Conservation (phyloP, 2,113 vertebrate genomes). For the Grantiella picta region DNA sequence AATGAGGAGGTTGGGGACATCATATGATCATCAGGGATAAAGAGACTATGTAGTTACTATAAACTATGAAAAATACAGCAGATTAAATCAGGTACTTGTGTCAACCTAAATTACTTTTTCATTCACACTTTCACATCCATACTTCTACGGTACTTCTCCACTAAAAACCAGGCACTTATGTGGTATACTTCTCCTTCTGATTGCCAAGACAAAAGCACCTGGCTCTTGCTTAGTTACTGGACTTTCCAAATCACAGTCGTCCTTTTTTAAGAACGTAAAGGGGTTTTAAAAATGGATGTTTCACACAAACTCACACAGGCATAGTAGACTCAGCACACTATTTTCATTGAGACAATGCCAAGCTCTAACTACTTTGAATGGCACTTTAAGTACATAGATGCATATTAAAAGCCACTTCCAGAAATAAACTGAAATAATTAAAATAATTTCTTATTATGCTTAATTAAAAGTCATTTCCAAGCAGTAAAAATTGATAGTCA, state of each 20-base stretch:
- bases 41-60: background rate
- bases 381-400: background rate
- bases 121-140: background rate
- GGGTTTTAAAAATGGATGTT: background rate
- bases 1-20: background rate
- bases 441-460: slow-evolving; percentile 6
- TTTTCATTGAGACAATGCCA: background rate
- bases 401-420: slow-evolving; percentile 12
- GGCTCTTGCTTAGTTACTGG: background rate
- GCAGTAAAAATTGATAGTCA: background rate
- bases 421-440: slow-evolving; percentile 21
- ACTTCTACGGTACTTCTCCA: background rate
- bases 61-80: background rate
- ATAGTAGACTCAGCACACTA: background rate
- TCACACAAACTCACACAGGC: background rate
- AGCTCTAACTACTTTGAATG: background rate
- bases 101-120: background rate
- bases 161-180: background rate
- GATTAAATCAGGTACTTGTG: background rate
- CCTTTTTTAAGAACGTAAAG: background rate
- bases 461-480: slow-evolving; percentile 34
- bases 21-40: background rate
- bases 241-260: background rate
- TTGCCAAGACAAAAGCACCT: background rate
- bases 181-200: background rate